Conservation (phyloP, 2,888 invertebrate species). For the Merodon equestris region DNA sequence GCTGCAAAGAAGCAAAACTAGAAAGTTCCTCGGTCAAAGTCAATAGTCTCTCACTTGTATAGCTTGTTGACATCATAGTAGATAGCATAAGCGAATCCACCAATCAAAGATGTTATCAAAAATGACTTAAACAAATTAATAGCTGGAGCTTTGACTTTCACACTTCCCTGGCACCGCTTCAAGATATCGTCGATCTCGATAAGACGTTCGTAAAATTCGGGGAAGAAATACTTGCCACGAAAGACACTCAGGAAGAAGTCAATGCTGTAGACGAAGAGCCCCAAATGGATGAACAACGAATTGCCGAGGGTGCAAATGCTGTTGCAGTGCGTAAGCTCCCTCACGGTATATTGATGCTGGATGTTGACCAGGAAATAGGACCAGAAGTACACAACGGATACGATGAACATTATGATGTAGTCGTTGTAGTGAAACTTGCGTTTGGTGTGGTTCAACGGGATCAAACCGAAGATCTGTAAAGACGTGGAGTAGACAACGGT, state of each 20-base stretch:
- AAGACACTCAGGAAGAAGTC: conserved; percentile 72
- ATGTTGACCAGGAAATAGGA: conserved; percentile 72
- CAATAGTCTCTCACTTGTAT: conserved; percentile 70
- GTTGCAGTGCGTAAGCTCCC: conserved; percentile 71
- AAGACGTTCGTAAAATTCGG: conserved; percentile 72
- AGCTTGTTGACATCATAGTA: conserved; percentile 71
- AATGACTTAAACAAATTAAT: conserved; percentile 73
- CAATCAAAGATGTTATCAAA: conserved; percentile 65
- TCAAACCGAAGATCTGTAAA: conserved; percentile 73
- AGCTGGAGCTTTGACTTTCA: conserved; percentile 62
- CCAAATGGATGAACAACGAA: conserved; percentile 74
- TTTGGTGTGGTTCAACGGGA: conserved; percentile 73
- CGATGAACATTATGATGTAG: conserved; percentile 73
- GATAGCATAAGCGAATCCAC: conserved; percentile 70
- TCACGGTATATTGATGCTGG: conserved; percentile 28
- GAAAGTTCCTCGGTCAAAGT: neutral
- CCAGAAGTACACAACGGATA: conserved; percentile 73
- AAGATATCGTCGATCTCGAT: conserved; percentile 73
- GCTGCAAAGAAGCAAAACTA: conserved; percentile 49
- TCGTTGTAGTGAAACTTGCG: conserved; percentile 71
- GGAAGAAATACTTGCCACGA: conserved; percentile 75
- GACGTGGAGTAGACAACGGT: neutral
- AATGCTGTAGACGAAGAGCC: conserved; percentile 74
- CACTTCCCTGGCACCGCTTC: conserved; percentile 71
- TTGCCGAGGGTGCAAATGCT: conserved; percentile 74